Evolutionary conservation across 2,888 invertebrate genomes (phyloP), one percentile per base, ranked within the genome.

Genomic region (Tenthredo amoena): DNA sequence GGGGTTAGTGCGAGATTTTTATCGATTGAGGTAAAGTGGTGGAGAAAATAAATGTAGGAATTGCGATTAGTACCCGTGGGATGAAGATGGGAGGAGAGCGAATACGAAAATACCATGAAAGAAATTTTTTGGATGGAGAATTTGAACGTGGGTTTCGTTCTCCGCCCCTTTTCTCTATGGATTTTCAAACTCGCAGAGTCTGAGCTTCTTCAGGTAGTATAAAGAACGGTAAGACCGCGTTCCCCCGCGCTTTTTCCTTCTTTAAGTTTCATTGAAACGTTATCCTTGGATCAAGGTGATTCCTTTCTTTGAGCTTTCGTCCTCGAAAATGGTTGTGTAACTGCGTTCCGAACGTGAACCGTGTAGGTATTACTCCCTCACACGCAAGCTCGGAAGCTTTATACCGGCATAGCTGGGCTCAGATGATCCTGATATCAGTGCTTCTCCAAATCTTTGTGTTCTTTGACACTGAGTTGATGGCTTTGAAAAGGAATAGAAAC

Each of bases 181-280:
- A 62, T 62, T 62, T 55, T n/a, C 55, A 55, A 55, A 55, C 55
- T 21, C 26, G 26, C 12, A 26, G 62, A 21, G 26, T 62, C 10
- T 62, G 26, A 62, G 62, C 62, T 62, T 62, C 12, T 31, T 68
- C 68, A 18, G 31, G 34, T 68, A 34, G 26, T 34, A 34, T 68
- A 68, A 68, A 68, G 68, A 31, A 15, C 68, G 34, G 31, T 68
- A 26, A 68, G 34, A 34, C 26, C 34, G 34, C 18, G 15, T 34
- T 31, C 68, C 26, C 34, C 34, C 34, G 26, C 34, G 6, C 34
- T 68, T 34, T 68, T 26, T 68, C 34, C 68, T 31, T 34, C 74
- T 74, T 43, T 26, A 74, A 77, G 76, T 77, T 77, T 77, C 50
- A 77, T 43, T 43, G 50, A 77, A 50, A 47, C 76, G 50, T 77